A percentile compares a stretch with the other conserved stretches of the same genome.
Conservation (phyloP, 2,113 vertebrate genomes). For the Alces alces region DNA sequence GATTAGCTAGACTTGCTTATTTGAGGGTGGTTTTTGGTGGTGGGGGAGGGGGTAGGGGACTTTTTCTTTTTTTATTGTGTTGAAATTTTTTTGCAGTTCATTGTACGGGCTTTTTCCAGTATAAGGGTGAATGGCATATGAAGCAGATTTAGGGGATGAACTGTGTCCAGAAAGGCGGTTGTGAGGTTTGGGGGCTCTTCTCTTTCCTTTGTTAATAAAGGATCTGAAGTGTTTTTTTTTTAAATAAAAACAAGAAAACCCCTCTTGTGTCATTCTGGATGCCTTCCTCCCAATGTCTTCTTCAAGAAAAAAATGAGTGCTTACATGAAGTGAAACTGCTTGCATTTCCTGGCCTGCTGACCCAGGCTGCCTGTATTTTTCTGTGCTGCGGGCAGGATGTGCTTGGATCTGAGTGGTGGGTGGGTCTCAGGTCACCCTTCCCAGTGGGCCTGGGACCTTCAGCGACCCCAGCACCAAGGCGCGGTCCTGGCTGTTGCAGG, state of each 20-base stretch:
- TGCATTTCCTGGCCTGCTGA: background rate
- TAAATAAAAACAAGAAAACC: background rate
- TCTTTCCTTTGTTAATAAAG: background rate
- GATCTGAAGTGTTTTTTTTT: background rate
- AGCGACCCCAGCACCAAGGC: background rate
- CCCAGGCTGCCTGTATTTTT: background rate
- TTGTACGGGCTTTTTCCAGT: background rate
- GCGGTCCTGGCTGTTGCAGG: background rate
- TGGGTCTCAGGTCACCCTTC: too few relatives aligned
- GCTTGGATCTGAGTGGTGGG: background rate
- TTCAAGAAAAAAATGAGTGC: background rate
- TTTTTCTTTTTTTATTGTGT: background rate
- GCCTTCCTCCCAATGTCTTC: background rate
- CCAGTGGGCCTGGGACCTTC: background rate
- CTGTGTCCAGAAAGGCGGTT: background rate
- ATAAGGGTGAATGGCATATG: background rate
- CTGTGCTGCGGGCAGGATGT: background rate
- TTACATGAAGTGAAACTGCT: background rate
- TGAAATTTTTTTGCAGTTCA: background rate
- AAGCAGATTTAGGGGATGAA: background rate
- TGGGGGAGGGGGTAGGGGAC: accelerated
- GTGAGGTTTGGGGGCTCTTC: background rate
- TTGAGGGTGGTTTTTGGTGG: background rate
- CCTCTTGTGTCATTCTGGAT: background rate
- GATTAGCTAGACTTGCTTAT: background rate